These are phyloP conservation scores for Erannis defoliaria DNA, from an alignment of 2,888 invertebrate species.

Conservation along the genomic window DNA sequence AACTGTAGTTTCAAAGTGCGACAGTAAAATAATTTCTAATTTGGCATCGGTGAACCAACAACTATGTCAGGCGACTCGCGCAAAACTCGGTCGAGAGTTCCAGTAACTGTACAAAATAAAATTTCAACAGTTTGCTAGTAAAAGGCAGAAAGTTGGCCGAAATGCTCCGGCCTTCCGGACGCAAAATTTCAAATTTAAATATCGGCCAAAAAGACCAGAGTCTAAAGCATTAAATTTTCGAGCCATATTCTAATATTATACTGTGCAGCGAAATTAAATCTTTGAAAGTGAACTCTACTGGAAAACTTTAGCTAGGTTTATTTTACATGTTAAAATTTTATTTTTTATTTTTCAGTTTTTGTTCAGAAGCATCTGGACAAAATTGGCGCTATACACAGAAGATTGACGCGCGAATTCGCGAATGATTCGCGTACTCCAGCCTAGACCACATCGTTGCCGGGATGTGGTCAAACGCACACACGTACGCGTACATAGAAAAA, in stretches of 20 bases:
- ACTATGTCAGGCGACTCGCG: slow-evolving; percentile 42
- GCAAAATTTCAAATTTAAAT: slow-evolving; percentile 63
- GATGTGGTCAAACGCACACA: too few relatives aligned
- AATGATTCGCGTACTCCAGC: too few relatives aligned
- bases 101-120: slow-evolving; percentile 59
- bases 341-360: too few relatives aligned
- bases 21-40: slow-evolving; percentile 58
- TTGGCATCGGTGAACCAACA: slow-evolving; percentile 53
- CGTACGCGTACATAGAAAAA: too few relatives aligned
- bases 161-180: slow-evolving; percentile 53
- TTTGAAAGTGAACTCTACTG: slow-evolving; percentile 35
- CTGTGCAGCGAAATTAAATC: slow-evolving; percentile 40
- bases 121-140: slow-evolving; percentile 57
- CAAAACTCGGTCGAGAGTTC: slow-evolving; percentile 52
- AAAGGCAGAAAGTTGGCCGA: slow-evolving; percentile 52
- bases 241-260: slow-evolving; percentile 34
- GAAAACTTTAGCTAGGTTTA: slow-evolving; percentile 28
- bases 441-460: too few relatives aligned
- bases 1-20: slow-evolving; percentile 48
- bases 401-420: too few relatives aligned
- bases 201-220: slow-evolving; percentile 47
- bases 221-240: slow-evolving; percentile 30
- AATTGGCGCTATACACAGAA: too few relatives aligned
- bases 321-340: too few relatives aligned
- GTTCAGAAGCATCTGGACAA: too few relatives aligned